phyloP scores from a whole-genome alignment of 2,797 vertebrate species.

The Acipenser ruthenus region DNA sequence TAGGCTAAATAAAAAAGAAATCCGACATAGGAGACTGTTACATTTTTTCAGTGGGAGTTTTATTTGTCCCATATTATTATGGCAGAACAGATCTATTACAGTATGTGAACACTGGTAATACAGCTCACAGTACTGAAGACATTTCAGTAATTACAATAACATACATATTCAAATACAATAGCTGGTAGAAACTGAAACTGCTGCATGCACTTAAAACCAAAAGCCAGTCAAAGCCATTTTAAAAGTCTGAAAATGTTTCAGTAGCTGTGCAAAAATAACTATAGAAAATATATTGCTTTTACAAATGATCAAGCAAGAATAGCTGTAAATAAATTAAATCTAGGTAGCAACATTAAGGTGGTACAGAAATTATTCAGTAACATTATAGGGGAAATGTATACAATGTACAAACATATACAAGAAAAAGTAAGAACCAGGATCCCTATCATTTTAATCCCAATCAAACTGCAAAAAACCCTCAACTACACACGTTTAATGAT shows the following conservation, averaged over 20 bases:
- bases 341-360: conserved; percentile 72
- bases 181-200: conserved; percentile 61
- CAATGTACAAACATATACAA: conserved; percentile 65
- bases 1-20: background rate
- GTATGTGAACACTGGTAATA: conserved; percentile 61
- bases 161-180: conserved; percentile 61
- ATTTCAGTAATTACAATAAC: conserved; percentile 59
- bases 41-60: conserved; percentile 43
- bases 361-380: conserved; percentile 54
- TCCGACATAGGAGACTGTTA: background rate
- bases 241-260: conserved; percentile 64
- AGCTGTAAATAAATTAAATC: conserved; percentile 94
- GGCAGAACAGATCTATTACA: conserved; percentile 59
- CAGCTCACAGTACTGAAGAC: conserved; percentile 67
- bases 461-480: conserved; percentile 53
- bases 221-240: conserved; percentile 44
- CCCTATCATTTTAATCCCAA: conserved; percentile 30
- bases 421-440: conserved; percentile 38
- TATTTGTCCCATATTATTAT: conserved; percentile 58
- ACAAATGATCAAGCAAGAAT: conserved; percentile 77
- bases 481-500: conserved; percentile 45
- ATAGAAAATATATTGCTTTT: conserved; percentile 84
- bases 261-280: conserved; percentile 99
- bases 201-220: conserved; percentile 58
- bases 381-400: conserved; percentile 60